A percentile compares a stretch with the other conserved stretches of the same genome.
Evolutionary conservation across 2,797 vertebrate genomes (phyloP).

Genomic region (Sylvilagus floridanus): DNA sequence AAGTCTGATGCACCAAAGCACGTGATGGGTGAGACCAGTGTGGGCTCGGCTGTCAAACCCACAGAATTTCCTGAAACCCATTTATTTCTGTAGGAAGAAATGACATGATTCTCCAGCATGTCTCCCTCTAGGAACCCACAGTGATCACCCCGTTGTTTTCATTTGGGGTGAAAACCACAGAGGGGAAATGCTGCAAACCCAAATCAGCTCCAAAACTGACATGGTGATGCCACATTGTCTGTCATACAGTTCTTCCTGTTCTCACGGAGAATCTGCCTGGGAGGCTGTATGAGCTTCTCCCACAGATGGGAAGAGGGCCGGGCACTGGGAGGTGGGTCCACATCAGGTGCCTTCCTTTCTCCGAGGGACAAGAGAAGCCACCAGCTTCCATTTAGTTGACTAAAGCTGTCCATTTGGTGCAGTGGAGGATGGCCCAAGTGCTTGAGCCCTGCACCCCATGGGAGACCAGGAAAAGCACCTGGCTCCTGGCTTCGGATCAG

Average conservation of each 20-base stretch:
- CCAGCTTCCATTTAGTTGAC: neutral
- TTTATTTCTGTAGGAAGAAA: slow-evolving; percentile 68
- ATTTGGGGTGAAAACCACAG: slow-evolving; percentile 61
- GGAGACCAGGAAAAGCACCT: too few species aligned
- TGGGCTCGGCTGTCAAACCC: neutral
- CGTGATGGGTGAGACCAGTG: neutral
- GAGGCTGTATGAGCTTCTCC: neutral
- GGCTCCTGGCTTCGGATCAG: too few species aligned
- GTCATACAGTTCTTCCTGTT: neutral
- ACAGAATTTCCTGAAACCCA: slow-evolving; percentile 68
- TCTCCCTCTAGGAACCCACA: slow-evolving; percentile 28
- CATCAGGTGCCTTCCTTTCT: neutral
- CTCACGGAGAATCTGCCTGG: neutral
- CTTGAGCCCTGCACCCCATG: slow-evolving; percentile 13
- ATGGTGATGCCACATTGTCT: slow-evolving; percentile 11
- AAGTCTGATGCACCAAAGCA: slow-evolving; percentile 17
- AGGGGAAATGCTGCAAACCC: slow-evolving; percentile 48
- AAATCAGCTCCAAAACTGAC: neutral
- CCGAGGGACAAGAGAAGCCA: neutral
- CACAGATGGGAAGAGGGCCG: neutral
- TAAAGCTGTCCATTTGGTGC: too few species aligned
- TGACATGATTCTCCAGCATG: slow-evolving; percentile 59
- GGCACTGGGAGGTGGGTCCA: neutral
- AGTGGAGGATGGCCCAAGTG: too few species aligned
- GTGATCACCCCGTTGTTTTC: slow-evolving; percentile 55